Base-by-base conservation (phyloP, 2,113 vertebrate species). In the Chloropsis hardwickii region DNA sequence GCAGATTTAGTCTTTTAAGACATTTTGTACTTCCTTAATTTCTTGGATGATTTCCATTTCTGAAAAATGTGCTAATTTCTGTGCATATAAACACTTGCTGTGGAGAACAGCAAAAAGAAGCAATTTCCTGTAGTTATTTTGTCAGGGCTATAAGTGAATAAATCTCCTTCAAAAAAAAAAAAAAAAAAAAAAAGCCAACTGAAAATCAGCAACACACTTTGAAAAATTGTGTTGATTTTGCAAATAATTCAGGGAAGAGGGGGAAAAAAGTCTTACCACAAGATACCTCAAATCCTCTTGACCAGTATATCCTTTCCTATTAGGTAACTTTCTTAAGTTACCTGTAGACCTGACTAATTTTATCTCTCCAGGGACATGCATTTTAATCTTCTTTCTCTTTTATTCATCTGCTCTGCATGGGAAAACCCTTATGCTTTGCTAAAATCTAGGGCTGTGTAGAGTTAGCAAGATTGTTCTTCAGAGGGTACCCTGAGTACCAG, bases 81-180 rank as follows among this genome's bases (percentile, higher is more conserved):
- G 18, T 61, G 48, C 21, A 1, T 89, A 72, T 69, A 57, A 95
- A 39, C 65, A 81, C 66, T 89, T 65, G 39, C 61, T 61, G 14
- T 47, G 47, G 86, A 92, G 31, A 94, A 48, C 69, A 64, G 56
- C 73, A 91, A 70, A 94, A 87, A 67, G 37, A 85, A 95, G 81
- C 62, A 50, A 85, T 95, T 95, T 94, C 92, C 86, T 92, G 62
- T 42, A 53, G 57, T 72, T 90, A 61, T 33, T 81, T 58, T 79
- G 45, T 69, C 71, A 70, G 71, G 86, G 56, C 42, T 77, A 22
- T 48, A 82, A 95, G 48, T 69, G 45, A 18, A 31, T 50, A 33
- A 70, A 47, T 84, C 54, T 86, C 16, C 1, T 47, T 88, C 64
- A 84, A 86, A 89, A 92, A 92, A 74, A 37, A 37, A 84, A 86